A percentile compares a stretch with the other conserved stretches of the same genome.
Evolutionary conservation across 1,140 invertebrate genomes (phyloP).

Genomic region (Zaprionus inermis): DNA sequence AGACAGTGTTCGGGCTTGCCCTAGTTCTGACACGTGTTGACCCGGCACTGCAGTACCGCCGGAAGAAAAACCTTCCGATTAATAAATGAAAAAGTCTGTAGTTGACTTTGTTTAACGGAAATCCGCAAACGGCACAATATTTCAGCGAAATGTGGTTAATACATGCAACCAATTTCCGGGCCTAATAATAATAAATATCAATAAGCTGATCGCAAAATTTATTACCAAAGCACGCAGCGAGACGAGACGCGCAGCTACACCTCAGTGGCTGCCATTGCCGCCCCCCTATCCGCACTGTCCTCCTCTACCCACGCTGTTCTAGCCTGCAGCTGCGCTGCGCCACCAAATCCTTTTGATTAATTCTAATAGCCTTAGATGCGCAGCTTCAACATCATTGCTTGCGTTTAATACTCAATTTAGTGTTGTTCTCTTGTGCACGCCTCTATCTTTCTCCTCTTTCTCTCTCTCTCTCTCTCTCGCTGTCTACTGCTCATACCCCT

Average conservation of each 20-base stretch:
- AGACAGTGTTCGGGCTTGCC: no score
- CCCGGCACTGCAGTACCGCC: no score
- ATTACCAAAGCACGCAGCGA: conserved; percentile 64
- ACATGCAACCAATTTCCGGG: conserved; percentile 66
- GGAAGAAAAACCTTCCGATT: no score
- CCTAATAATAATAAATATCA: conserved; percentile 80
- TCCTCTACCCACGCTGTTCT: not conserved
- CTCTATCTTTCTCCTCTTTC: not conserved
- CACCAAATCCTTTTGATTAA: conserved; percentile 80
- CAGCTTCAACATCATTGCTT: conserved; percentile 72
- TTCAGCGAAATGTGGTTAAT: conserved; percentile 40
- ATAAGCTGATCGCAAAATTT: conserved; percentile 80
- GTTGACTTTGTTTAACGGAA: no score
- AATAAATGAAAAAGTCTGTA: no score
- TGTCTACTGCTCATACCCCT: not conserved
- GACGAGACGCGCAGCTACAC: conserved; percentile 18
- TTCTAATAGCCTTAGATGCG: conserved; percentile 79
- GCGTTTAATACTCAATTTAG: conserved; percentile 79
- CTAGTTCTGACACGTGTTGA: no score
- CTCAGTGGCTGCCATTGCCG: not conserved
- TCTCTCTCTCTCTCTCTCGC: not conserved
- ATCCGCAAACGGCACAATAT: conserved; percentile 27
- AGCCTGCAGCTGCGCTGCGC: conserved; percentile 53
- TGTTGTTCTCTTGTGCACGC: conserved; percentile 44
- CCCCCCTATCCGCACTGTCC: not conserved